Conservation (phyloP, 1,140 invertebrate species). For the Ips typographus region DNA sequence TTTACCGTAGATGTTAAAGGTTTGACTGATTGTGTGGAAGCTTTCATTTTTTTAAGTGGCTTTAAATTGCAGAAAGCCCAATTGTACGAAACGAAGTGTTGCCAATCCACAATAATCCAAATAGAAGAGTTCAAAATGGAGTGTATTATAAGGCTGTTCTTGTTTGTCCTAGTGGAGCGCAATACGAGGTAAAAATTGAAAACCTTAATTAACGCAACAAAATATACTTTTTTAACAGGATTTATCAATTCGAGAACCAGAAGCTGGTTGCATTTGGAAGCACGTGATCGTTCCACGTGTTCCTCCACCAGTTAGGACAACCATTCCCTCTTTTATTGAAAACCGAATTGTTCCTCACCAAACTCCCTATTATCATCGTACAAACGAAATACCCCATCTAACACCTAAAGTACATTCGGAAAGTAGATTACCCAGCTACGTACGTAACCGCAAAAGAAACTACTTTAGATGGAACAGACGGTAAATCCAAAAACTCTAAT, state of each 20-base stretch:
- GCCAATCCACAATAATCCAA: neutral
- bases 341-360: neutral
- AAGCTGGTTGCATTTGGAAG: slow-evolving; percentile 46
- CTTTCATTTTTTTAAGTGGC: no score
- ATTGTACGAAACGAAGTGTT: no score
- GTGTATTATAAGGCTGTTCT: slow-evolving; percentile 42
- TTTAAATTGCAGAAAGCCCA: no score
- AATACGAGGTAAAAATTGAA: slow-evolving; percentile 33
- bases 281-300: slow-evolving; percentile 29
- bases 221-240: neutral
- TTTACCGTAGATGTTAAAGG: slow-evolving; percentile 64
- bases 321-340: neutral
- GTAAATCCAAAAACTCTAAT: slow-evolving; percentile 4
- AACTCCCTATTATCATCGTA: no score
- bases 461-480: slow-evolving; percentile 41
- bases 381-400: slow-evolving; percentile 18
- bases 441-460: slow-evolving; percentile 33
- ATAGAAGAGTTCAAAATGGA: slow-evolving; percentile 5
- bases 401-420: slow-evolving; percentile 32
- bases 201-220: neutral
- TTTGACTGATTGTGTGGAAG: slow-evolving; percentile 44
- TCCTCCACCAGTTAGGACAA: neutral
- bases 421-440: slow-evolving; percentile 35
- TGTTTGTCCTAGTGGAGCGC: slow-evolving; percentile 46
- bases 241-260: slow-evolving; percentile 10